Conservation (phyloP, 1,140 invertebrate species). For the Phocides pigmalion region DNA sequence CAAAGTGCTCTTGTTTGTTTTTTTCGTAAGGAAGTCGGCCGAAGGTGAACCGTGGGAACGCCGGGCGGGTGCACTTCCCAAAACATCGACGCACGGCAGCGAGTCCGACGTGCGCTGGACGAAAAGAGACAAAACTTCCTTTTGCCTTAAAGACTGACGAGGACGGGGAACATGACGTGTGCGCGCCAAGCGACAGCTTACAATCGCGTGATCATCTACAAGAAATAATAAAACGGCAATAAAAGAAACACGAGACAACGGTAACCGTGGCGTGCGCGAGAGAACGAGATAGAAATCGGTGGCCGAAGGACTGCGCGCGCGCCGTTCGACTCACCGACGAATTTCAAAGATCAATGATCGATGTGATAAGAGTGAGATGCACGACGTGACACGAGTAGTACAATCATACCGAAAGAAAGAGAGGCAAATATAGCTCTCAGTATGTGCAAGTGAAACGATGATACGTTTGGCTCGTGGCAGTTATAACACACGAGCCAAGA, state of each 20-base stretch:
- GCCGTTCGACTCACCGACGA: slow-evolving; percentile 77
- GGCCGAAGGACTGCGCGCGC: slow-evolving; percentile 62
- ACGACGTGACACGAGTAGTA: slow-evolving; percentile 50
- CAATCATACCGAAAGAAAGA: slow-evolving; percentile 46
- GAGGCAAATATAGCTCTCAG: slow-evolving; percentile 42
- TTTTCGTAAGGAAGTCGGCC: slow-evolving; percentile 82
- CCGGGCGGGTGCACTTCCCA: slow-evolving; percentile 82
- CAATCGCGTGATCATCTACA: slow-evolving; percentile 83
- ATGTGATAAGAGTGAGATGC: slow-evolving; percentile 75
- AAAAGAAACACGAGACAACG: slow-evolving; percentile 81
- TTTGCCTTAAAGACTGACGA: slow-evolving; percentile 36
- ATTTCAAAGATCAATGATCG: slow-evolving; percentile 83
- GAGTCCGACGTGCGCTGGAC: slow-evolving; percentile 71
- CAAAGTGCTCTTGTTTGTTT: slow-evolving; percentile 82
- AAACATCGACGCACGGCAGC: slow-evolving; percentile 83
- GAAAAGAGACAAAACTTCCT: slow-evolving; percentile 55
- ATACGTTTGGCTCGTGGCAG: slow-evolving; percentile 75
- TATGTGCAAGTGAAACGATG: slow-evolving; percentile 46
- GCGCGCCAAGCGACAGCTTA: slow-evolving; percentile 80
- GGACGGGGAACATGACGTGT: slow-evolving; percentile 71
- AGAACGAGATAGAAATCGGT: slow-evolving; percentile 58
- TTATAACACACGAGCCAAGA: slow-evolving; percentile 42
- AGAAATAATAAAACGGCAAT: slow-evolving; percentile 84
- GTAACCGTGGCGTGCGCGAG: slow-evolving; percentile 59
- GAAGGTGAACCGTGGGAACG: slow-evolving; percentile 83